phyloP scores from a whole-genome alignment of 2,113 vertebrate genomes.

The Pelobates fuscus region DNA sequence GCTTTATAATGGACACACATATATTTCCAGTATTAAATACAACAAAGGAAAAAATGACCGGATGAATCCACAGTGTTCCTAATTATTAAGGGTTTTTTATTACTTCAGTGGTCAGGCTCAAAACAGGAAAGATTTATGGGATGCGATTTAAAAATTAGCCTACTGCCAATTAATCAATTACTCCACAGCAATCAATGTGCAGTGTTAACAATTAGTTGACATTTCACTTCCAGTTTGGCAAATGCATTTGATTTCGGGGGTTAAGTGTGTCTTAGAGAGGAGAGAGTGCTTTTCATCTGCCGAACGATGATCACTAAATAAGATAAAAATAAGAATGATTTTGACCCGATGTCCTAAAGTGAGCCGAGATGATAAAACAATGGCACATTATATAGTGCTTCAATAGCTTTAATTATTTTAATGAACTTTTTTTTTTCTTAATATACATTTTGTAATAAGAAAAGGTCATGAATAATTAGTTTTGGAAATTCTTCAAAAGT shows the following conservation, averaged over 20 bases:
- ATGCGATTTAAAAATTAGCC: slow-evolving; percentile 70
- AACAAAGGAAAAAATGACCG: background rate
- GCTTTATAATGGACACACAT: too few species aligned
- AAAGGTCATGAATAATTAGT: slow-evolving; percentile 43
- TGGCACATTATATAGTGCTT: slow-evolving; percentile 46
- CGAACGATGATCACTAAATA: slow-evolving; percentile 47
- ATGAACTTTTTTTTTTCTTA: slow-evolving; percentile 47
- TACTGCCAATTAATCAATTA: slow-evolving; percentile 72
- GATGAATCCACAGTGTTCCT: slow-evolving; percentile 22
- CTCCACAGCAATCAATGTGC: slow-evolving; percentile 51
- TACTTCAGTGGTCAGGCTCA: slow-evolving; percentile 67
- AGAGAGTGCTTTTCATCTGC: slow-evolving; percentile 38
- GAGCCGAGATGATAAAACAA: slow-evolving; percentile 46
- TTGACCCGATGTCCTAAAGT: slow-evolving; percentile 42
- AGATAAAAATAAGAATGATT: slow-evolving; percentile 49
- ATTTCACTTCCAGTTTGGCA: slow-evolving; percentile 61
- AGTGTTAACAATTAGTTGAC: slow-evolving; percentile 71
- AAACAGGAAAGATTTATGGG: slow-evolving; percentile 66
- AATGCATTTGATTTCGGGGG: slow-evolving; percentile 53
- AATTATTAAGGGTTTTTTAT: slow-evolving; percentile 58
- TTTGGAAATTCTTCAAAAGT: slow-evolving; percentile 48
- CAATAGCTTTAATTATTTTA: slow-evolving; percentile 45
- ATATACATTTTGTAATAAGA: slow-evolving; percentile 46
- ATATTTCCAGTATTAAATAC: background rate
- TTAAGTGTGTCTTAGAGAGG: slow-evolving; percentile 51